Evolutionary conservation across 2,113 vertebrate genomes (phyloP).

Genomic region (Phoxinus phoxinus): DNA sequence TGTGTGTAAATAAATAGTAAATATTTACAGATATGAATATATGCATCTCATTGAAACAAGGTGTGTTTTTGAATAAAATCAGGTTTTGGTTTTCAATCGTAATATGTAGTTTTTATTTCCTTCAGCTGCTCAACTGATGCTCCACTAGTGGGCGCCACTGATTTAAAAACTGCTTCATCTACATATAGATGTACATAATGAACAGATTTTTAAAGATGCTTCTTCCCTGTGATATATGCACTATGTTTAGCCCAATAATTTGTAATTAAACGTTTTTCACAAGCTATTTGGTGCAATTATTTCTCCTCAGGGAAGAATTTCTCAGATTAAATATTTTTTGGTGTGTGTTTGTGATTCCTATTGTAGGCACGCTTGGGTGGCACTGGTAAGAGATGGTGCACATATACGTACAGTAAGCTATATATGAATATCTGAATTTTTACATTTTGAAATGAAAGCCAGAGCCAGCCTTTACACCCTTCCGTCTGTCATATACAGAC

Average conservation of each 20-base stretch:
- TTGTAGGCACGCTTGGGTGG: background rate
- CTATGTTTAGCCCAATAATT: no score
- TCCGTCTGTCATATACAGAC: conserved; percentile 47
- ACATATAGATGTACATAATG: no score
- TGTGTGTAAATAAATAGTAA: conserved; percentile 68
- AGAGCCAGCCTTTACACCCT: background rate
- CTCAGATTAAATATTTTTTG: background rate
- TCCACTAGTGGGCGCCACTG: conserved; percentile 58
- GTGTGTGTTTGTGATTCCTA: background rate
- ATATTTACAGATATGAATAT: conserved; percentile 72
- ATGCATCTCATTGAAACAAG: conserved; percentile 68
- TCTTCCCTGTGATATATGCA: background rate
- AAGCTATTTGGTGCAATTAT: background rate
- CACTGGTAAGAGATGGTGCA: background rate
- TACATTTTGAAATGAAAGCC: conserved; percentile 3
- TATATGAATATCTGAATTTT: background rate
- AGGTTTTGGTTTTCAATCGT: conserved; percentile 57
- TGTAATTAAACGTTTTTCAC: background rate
- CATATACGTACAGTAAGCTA: background rate
- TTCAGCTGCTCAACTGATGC: background rate
- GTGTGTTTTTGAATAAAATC: conserved; percentile 71
- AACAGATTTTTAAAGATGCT: background rate
- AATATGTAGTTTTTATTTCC: background rate
- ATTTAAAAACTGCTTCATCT: background rate
- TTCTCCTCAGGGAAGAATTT: background rate